Evolutionary conservation across 1,140 invertebrate species (phyloP).

Genomic region (Drosophila pandora): DNA sequence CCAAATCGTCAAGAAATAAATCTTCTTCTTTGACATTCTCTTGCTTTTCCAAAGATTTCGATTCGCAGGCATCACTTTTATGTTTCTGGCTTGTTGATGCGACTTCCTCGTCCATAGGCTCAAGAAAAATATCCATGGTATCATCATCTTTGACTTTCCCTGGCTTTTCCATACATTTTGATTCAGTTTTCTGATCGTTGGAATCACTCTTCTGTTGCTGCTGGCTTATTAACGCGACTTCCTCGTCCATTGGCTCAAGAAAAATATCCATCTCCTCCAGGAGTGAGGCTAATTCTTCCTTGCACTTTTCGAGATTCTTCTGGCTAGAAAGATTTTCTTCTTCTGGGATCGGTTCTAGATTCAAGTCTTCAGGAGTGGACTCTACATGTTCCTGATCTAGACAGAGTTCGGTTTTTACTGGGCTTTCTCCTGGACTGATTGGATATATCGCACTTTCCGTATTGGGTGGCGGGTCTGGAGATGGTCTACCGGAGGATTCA

Average conservation of each 20-base stretch:
- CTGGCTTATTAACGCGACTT: not conserved
- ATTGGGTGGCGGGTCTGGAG: not conserved
- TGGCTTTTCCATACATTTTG: not conserved
- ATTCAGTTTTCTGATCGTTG: not conserved
- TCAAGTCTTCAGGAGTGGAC: conserved; percentile 35
- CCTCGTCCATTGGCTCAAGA: not conserved
- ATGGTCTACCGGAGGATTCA: conserved; percentile 1
- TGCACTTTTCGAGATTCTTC: not conserved
- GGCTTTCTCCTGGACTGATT: not conserved
- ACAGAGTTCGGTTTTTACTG: not conserved
- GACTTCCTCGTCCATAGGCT: not conserved
- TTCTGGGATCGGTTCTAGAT: conserved; percentile 11
- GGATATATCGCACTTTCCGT: conserved; percentile 8
- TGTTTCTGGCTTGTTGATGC: not conserved
- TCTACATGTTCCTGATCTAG: not conserved
- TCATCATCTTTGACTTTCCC: not conserved
- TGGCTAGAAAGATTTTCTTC: not conserved
- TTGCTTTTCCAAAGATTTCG: not conserved
- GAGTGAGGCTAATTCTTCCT: not conserved
- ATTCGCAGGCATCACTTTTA: not conserved
- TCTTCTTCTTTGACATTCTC: not conserved
- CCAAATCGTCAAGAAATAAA: conserved; percentile 34
- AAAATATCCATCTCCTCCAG: not conserved
- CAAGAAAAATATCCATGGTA: not conserved
- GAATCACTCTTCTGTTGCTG: not conserved